Base-by-base conservation (phyloP, 92 coral and sea anemone species). In the Porites lobata region DNA sequence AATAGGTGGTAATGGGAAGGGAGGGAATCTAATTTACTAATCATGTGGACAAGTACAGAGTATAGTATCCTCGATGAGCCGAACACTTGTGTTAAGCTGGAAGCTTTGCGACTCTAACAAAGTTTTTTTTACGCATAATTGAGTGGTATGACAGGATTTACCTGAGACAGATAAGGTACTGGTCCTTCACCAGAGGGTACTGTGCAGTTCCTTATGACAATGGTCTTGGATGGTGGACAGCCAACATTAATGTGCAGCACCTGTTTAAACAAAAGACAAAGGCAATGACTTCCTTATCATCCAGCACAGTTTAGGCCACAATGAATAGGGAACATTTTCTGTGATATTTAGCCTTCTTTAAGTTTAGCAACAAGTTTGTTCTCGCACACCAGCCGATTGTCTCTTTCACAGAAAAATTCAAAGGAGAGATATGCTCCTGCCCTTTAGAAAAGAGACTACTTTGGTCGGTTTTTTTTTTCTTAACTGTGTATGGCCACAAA, bases 131-230 rank as follows among this genome's bases (percentile, higher is more conserved):
- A 38, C 47, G 47, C 0, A 38, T 32, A 32, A 32, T 32, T 32
- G 43, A 32, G 43, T 32, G 43, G 47, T 11, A 56, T 56, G 11
- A 56, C 61, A 10, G 61, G 61, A 8, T 10, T 38, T 20, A 82
- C 86, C 86, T 38, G 69, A 14, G 78, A 58, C 50, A 82, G 22
- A 1, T n/a, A 1, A 65, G 63, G 64, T 65, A 24, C 68, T 56
- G 82, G 73, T 65, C 24, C 78, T n/a, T 52, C 81, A 72, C 62
- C 73, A 29, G 73, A 21, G 59, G 81, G 50, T 29, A 75, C 19
- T 38, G 89, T 70, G 73, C 98, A 95, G 94, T 93, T 93, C 82
- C 98, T 85, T 52, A 95, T 93, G 69, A 85, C 90, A 78, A 95
- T 62, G 58, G 90, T 94, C 62, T 92, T 91, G 51, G 66, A 20